phyloP scores from a whole-genome alignment of 2,797 vertebrate species.

The Perodicticus potto region DNA sequence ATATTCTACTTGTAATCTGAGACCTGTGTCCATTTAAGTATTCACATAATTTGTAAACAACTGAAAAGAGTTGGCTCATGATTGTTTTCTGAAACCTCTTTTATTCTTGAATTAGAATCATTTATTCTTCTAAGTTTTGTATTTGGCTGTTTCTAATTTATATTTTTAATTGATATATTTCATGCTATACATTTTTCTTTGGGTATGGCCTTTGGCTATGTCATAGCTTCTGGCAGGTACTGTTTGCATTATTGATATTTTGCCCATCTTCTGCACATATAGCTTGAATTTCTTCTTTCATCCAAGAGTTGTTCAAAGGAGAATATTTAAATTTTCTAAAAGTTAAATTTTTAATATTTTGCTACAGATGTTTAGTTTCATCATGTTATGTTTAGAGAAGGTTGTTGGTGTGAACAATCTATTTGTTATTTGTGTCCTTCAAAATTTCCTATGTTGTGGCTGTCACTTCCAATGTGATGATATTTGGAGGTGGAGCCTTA shows the following conservation, averaged over 20 bases:
- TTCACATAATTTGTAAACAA: conserved; percentile 37
- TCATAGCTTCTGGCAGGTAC: neutral
- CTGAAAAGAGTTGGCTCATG: neutral
- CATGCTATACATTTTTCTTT: neutral
- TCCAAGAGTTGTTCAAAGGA: neutral
- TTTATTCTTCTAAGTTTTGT: neutral
- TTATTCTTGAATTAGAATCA: neutral
- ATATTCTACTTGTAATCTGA: neutral
- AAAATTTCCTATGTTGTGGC: neutral
- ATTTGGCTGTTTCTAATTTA: neutral
- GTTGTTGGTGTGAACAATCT: neutral
- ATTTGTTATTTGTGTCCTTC: neutral
- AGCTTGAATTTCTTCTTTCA: conserved; percentile 8
- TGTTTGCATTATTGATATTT: neutral
- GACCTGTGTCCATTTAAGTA: neutral
- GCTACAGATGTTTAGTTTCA: neutral
- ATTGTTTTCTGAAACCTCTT: conserved; percentile 55
- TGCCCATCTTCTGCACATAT: neutral
- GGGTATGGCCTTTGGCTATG: neutral
- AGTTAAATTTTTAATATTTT: neutral
- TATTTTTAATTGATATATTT: neutral
- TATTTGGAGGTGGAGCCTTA: neutral
- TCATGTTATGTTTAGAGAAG: neutral
- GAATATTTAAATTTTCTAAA: neutral
- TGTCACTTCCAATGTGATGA: neutral